Percentiles rank a stretch among this genome's conserved stretches.
Conservation (phyloP, 2,113 vertebrate species). For the Sylvia atricapilla region DNA sequence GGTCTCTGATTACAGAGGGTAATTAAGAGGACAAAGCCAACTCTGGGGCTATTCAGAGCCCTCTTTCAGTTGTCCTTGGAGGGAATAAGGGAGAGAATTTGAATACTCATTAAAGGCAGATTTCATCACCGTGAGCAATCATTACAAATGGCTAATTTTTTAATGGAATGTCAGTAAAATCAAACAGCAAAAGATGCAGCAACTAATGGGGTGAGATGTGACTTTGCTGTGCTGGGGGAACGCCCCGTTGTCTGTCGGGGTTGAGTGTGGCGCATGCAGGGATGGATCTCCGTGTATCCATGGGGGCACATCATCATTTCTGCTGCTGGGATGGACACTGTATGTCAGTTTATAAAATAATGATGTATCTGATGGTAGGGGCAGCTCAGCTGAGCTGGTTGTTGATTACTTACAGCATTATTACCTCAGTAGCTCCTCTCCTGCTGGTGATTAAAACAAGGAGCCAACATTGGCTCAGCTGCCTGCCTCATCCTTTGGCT, state of each 20-base stretch:
- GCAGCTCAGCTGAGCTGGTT: background rate
- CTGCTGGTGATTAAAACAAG: background rate
- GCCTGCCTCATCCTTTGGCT: background rate
- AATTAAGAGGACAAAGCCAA: constrained; percentile 3
- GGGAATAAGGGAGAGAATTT: background rate
- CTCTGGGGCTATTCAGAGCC: background rate
- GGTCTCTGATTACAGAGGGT: constrained; percentile 8
- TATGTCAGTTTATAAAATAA: background rate
- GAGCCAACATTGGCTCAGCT: background rate
- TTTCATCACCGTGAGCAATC: background rate
- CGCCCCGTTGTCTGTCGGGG: accelerated
- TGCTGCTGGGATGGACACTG: background rate
- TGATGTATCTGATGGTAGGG: background rate
- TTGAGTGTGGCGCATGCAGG: accelerated
- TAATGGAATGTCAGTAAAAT: background rate
- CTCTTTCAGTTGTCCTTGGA: background rate
- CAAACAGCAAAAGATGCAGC: background rate
- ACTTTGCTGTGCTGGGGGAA: accelerated
- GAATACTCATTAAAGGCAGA: background rate
- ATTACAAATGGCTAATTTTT: background rate
- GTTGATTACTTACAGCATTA: background rate
- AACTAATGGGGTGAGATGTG: background rate
- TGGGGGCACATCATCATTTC: background rate
- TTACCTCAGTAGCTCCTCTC: background rate
- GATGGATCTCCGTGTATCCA: background rate